A percentile compares a stretch with the other conserved stretches of the same genome.
Conservation (phyloP, 2,113 vertebrate genomes). For the Elgaria multicarinata region DNA sequence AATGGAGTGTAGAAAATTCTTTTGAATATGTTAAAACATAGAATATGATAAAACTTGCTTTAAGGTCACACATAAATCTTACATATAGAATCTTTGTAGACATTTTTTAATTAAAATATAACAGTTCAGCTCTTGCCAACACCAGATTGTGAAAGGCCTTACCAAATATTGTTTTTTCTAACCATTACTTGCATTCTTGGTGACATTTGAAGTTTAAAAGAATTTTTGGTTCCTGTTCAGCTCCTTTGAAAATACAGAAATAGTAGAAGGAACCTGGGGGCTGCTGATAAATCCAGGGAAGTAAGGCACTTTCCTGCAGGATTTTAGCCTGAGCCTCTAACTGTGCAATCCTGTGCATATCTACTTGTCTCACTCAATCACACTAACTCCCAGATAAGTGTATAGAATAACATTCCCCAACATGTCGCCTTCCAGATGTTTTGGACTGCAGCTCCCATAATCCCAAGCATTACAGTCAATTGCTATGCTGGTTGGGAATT, state of each 20-base stretch:
- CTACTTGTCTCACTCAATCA: no score
- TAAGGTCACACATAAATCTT: conserved; percentile 47
- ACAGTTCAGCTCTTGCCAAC: not conserved
- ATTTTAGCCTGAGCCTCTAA: not conserved
- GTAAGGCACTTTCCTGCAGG: no score
- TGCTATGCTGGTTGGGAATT: no score
- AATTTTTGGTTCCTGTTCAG: not conserved
- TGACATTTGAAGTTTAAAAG: not conserved
- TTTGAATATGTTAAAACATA: conserved; percentile 47
- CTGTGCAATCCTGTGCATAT: no score
- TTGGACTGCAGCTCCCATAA: no score
- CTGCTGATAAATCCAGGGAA: not conserved
- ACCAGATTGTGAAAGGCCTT: not conserved
- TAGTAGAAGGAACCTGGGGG: not conserved
- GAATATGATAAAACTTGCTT: conserved; percentile 37
- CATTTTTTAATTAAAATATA: not conserved
- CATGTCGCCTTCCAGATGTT: no score
- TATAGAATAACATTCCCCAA: no score
- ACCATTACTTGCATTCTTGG: not conserved
- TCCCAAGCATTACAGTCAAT: no score
- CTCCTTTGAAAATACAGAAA: not conserved
- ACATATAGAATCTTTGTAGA: conserved; percentile 20
- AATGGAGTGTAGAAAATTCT: conserved; percentile 36
- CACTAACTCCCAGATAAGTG: no score
- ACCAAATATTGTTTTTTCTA: not conserved